Percentiles rank a stretch among this genome's conserved stretches.
Evolutionary conservation across 2,888 invertebrate genomes (phyloP).

Genomic region (Ramazzottius varieornatus): DNA sequence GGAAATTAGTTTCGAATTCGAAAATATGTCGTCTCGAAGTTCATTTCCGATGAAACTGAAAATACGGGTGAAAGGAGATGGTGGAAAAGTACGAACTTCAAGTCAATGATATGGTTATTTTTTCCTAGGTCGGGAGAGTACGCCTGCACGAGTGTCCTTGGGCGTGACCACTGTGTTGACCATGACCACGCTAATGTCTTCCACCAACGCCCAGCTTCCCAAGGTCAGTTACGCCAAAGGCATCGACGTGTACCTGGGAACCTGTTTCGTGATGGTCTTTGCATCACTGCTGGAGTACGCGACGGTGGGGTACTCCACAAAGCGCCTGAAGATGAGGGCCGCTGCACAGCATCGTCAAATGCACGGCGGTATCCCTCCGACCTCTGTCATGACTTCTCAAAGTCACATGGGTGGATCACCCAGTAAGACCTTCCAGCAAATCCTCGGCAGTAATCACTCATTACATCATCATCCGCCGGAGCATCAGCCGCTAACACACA

Average conservation of each 20-base stretch:
- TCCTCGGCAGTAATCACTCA: not conserved
- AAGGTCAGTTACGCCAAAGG: constrained; percentile 94
- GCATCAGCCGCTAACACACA: not conserved
- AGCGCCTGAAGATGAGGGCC: constrained; percentile 82
- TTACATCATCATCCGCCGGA: not conserved
- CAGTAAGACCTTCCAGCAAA: not conserved
- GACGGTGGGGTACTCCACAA: constrained; percentile 88
- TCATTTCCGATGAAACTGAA: no score
- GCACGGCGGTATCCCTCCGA: not conserved
- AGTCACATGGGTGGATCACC: not conserved
- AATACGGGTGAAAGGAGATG: no score
- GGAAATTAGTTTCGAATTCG: not conserved
- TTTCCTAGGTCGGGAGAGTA: constrained; percentile 42
- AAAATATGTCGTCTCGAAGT: no score
- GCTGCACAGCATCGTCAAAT: constrained; percentile 36
- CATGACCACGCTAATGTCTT: constrained; percentile 91
- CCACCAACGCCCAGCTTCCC: constrained; percentile 79
- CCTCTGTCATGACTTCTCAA: not conserved
- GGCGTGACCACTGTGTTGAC: constrained; percentile 86
- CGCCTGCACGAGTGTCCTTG: constrained; percentile 69
- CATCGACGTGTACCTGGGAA: constrained; percentile 85
- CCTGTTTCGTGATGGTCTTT: constrained; percentile 93
- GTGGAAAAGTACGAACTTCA: no score
- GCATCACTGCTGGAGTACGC: constrained; percentile 90
- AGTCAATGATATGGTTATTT: not conserved